phyloP scores from a whole-genome alignment of 1,140 invertebrate species.

The Musca vetustissima region DNA sequence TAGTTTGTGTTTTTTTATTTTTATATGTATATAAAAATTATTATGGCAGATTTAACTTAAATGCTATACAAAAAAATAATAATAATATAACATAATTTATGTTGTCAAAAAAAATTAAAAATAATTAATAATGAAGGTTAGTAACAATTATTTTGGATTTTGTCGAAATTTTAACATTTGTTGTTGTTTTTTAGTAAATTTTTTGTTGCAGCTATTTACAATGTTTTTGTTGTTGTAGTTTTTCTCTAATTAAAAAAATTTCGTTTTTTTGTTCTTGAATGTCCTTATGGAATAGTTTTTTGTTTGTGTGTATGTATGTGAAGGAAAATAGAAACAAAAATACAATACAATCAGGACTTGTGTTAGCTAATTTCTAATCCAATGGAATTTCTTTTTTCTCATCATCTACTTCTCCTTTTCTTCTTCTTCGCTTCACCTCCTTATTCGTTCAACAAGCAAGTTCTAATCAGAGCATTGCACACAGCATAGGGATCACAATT shows the following conservation, averaged over 20 bases:
- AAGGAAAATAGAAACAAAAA: no score
- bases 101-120: conserved; percentile 5
- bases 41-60: conserved; percentile 37
- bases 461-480: conserved; percentile 68
- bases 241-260: not conserved
- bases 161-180: not conserved
- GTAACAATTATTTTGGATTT: conserved; percentile 8
- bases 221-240: not conserved
- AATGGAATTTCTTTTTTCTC: not conserved
- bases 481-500: conserved; percentile 87
- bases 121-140: conserved; percentile 12
- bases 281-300: no score
- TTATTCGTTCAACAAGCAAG: conserved; percentile 65
- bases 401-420: not conserved
- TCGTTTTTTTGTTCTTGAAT: conserved; percentile 5
- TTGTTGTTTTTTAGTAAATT: not conserved
- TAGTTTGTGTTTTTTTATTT: conserved; percentile 13
- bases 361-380: no score
- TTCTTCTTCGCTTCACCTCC: not conserved
- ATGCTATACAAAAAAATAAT: conserved; percentile 30
- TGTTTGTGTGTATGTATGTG: no score
- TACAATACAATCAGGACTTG: no score
- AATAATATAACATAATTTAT: conserved; percentile 25
- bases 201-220: conserved; percentile 8
- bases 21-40: conserved; percentile 21